These are phyloP conservation scores for Apamea crenata DNA, from an alignment of 2,888 invertebrate species.

Conservation along the genomic window DNA sequence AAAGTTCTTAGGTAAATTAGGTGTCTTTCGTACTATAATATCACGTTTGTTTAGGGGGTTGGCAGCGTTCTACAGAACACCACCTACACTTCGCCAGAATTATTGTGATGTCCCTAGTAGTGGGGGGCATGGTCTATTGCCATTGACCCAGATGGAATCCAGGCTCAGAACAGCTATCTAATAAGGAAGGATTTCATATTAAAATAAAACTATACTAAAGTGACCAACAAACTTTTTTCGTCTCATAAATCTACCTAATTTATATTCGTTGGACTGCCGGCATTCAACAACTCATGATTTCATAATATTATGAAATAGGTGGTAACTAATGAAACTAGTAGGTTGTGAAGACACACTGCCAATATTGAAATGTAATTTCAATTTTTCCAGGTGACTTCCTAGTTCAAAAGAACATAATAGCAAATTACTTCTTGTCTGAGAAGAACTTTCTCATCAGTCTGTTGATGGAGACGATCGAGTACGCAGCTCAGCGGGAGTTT, in stretches of 20 bases:
- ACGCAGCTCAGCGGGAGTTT: constrained; percentile 82
- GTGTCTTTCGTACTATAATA: background rate
- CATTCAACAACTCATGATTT: background rate
- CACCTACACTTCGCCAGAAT: background rate
- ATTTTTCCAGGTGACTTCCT: constrained; percentile 71
- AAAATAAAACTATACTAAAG: background rate
- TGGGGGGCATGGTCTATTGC: no score
- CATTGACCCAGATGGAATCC: background rate
- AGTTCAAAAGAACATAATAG: constrained; percentile 78
- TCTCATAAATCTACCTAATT: background rate
- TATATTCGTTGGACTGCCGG: background rate
- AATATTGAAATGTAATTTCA: background rate
- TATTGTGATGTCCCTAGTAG: background rate
- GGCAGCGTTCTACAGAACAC: background rate
- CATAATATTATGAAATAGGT: background rate
- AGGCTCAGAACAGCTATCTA: background rate
- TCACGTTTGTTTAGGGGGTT: background rate
- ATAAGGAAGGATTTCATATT: background rate
- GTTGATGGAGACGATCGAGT: constrained; percentile 78
- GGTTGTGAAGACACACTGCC: background rate
- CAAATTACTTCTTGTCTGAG: constrained; percentile 78
- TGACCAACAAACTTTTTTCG: background rate
- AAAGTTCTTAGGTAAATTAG: constrained; percentile 74
- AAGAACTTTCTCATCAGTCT: constrained; percentile 78
- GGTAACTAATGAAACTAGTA: background rate